Percentiles rank a stretch among this genome's conserved stretches.
phyloP scores from a whole-genome alignment of 2,113 vertebrate species.

The Caranx melampygus region DNA sequence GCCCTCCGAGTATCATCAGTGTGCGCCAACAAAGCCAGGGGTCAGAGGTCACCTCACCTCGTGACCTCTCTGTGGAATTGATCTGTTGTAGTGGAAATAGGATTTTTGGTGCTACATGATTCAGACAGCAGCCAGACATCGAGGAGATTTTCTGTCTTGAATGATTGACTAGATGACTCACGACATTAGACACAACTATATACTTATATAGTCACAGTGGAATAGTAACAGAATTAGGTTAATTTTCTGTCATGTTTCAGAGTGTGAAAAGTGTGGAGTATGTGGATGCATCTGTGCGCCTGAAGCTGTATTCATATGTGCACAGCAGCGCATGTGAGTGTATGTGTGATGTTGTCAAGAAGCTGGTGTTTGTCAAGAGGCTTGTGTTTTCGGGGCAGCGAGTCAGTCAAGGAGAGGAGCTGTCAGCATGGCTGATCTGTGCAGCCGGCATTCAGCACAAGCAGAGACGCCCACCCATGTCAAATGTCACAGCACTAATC shows the following conservation, averaged over 20 bases:
- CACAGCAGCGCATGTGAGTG: slow-evolving; percentile 4
- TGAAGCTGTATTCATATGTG: slow-evolving; percentile 45
- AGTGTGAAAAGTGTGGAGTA: neutral
- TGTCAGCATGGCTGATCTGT: slow-evolving; percentile 70
- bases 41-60: slow-evolving; percentile 63
- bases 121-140: slow-evolving; percentile 43
- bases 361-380: slow-evolving; percentile 62
- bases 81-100: slow-evolving; percentile 77
- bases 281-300: slow-evolving; percentile 22
- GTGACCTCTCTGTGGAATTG: slow-evolving; percentile 72
- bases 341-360: slow-evolving; percentile 48
- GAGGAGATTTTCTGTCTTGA: slow-evolving; percentile 46
- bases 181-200: slow-evolving; percentile 38
- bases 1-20: slow-evolving; percentile 71
- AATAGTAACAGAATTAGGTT: slow-evolving; percentile 31
- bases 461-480: slow-evolving; percentile 80
- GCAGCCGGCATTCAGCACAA: slow-evolving; percentile 67
- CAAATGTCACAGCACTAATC: slow-evolving; percentile 84
- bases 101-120: slow-evolving; percentile 67
- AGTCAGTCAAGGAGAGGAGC: slow-evolving; percentile 66
- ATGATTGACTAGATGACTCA: slow-evolving; percentile 56
- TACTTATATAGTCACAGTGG: slow-evolving; percentile 15
- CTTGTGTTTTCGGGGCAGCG: slow-evolving; percentile 63
- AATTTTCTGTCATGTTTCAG: slow-evolving; percentile 30
- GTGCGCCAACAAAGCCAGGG: slow-evolving; percentile 65